Evolutionary conservation across 2,113 vertebrate species (phyloP).

Genomic region (Leucopsar rothschildi): DNA sequence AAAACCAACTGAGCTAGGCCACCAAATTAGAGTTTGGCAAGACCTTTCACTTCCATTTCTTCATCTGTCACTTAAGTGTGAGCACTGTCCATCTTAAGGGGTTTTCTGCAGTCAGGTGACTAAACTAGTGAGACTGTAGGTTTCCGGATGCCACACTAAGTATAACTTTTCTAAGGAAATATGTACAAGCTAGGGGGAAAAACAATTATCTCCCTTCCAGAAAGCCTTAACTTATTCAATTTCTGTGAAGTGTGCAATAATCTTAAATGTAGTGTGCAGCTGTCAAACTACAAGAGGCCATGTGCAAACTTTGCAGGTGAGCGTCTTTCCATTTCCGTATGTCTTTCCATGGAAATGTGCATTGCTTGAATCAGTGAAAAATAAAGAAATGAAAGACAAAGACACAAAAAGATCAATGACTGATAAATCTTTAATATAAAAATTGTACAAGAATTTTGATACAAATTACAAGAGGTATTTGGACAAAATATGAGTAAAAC

Average conservation of each 20-base stretch:
- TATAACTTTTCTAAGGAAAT: background rate
- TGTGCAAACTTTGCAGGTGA: background rate
- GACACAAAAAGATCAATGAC: conserved; percentile 80
- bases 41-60: background rate
- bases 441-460: conserved; percentile 99
- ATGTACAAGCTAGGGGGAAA: background rate
- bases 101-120: background rate
- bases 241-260: background rate
- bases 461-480: conserved; percentile 99
- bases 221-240: background rate
- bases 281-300: background rate
- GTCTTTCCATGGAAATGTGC: background rate
- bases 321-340: background rate
- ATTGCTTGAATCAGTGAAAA: background rate
- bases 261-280: background rate
- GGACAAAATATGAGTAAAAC: conserved; percentile 99
- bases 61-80: background rate
- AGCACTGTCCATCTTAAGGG: background rate
- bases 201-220: background rate
- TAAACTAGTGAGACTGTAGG: background rate
- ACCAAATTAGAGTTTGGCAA: background rate
- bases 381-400: conserved; percentile 8
- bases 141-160: background rate
- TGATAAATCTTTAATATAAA: conserved; percentile 99
- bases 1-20: background rate